These are phyloP conservation scores for Dicerorhinus sumatrensis DNA, from an alignment of 2,113 vertebrate genomes.

Conservation along the genomic window DNA sequence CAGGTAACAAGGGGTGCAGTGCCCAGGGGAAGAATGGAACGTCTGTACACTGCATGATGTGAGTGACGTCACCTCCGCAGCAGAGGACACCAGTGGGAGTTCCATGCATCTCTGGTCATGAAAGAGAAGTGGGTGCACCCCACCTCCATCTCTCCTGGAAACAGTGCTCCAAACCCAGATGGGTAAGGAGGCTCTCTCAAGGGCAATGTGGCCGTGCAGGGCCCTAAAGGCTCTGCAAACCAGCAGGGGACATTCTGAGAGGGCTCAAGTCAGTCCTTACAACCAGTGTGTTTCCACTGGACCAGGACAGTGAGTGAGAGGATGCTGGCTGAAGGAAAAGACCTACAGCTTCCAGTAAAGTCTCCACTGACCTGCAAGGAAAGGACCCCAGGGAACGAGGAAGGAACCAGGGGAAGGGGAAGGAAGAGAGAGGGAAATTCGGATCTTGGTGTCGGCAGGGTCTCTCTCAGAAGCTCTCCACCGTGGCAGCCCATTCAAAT, in stretches of 20 bases:
- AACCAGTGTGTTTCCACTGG: neutral
- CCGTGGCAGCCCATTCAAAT: too few species aligned
- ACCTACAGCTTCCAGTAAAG: neutral
- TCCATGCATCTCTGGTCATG: too few species aligned
- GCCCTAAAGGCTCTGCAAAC: neutral
- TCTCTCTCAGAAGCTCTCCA: neutral
- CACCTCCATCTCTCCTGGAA: neutral
- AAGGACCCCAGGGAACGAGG: neutral
- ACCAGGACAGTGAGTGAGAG: neutral
- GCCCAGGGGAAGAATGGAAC: neutral
- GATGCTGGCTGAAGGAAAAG: neutral
- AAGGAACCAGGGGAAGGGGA: too few species aligned
- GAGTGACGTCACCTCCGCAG: neutral
- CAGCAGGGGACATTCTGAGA: neutral
- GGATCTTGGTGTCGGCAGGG: neutral
- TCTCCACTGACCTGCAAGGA: neutral
- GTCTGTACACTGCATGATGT: neutral
- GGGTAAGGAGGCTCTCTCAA: too few species aligned
- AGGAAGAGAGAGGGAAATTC: neutral
- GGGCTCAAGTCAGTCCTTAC: neutral
- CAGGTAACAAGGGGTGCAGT: neutral
- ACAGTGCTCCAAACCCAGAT: accelerated
- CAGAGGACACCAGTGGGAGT: neutral
- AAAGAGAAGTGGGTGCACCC: neutral
- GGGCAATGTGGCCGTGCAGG: neutral